Percentiles rank a stretch among this genome's conserved stretches.
Conservation (phyloP, 2,113 vertebrate genomes). For the human region GRCh38 chrX:13126001-13126500, state of each 20-base stretch:
- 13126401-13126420: not conserved
- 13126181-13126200: not conserved
- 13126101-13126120: too few relatives aligned
- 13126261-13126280: not conserved
- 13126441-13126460: not conserved
- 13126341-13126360: not conserved
- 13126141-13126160: too few relatives aligned
- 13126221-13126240: not conserved
- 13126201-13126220: not conserved
- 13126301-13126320: constrained; percentile 16
- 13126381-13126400: not conserved
- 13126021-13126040: too few relatives aligned
- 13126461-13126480: not conserved
- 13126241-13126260: not conserved
- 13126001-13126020: too few relatives aligned
- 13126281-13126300: not conserved
- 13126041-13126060: too few relatives aligned
- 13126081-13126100: too few relatives aligned
- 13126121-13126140: too few relatives aligned
- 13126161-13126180: too few relatives aligned
- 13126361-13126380: not conserved
- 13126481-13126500: not conserved
- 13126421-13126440: not conserved
- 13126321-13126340: not conserved
- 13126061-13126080: too few relatives aligned